A percentile compares a stretch with the other conserved stretches of the same genome.
Evolutionary conservation across 2,888 invertebrate species (phyloP).

Genomic region (Zaprionus obscuricornis): DNA sequence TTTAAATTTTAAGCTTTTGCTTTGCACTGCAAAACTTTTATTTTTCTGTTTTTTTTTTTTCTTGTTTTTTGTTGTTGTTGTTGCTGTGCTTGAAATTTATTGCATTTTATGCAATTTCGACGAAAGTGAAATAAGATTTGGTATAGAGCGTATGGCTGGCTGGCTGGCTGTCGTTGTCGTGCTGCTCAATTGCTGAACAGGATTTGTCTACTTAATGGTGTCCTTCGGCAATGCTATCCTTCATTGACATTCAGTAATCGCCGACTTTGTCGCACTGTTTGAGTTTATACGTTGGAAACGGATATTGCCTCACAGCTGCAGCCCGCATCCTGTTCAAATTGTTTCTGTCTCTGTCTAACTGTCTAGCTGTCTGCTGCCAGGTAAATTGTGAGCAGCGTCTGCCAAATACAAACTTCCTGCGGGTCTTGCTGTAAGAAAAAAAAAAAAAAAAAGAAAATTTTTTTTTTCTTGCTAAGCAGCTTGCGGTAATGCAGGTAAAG

Average conservation of each 20-base stretch:
- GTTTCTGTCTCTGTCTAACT: constrained; percentile 5
- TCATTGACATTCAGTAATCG: constrained; percentile 29
- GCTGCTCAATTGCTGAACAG: neutral
- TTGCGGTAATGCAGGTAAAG: constrained; percentile 34
- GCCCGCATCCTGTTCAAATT: neutral
- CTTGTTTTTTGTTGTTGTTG: no score
- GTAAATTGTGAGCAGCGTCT: constrained; percentile 20
- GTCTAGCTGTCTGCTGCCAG: no score
- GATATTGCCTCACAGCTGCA: constrained; percentile 34
- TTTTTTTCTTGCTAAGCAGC: constrained; percentile 32
- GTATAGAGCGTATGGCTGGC: no score
- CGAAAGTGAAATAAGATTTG: no score
- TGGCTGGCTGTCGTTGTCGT: no score
- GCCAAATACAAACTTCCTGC: constrained; percentile 1
- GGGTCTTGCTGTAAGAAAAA: constrained; percentile 8
- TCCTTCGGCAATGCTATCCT: constrained; percentile 5
- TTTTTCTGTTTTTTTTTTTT: no score
- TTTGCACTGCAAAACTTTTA: no score
- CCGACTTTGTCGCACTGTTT: constrained; percentile 10
- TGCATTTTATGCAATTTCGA: no score
- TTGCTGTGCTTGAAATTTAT: no score
- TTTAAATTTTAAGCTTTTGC: no score
- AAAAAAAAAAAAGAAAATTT: no score
- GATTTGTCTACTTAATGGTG: constrained; percentile 27
- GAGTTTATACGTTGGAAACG: constrained; percentile 27